Evolutionary conservation across 1,140 invertebrate species (phyloP), one percentile per base, ranked within the genome.

Genomic region (Drosophila nigromelanica): DNA sequence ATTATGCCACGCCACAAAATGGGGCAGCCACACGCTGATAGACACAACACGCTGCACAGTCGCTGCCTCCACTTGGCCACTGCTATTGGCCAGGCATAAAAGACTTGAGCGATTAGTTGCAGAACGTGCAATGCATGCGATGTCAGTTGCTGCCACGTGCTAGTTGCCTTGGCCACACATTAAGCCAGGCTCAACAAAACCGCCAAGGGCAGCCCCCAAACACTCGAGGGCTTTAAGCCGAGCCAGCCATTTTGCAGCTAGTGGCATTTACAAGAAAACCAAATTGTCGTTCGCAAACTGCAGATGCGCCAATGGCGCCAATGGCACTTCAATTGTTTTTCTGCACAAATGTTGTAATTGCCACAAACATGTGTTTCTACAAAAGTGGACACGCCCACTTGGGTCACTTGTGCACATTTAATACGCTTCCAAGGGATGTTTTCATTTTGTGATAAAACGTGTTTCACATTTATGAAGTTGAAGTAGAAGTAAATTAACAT

Each of bases 81-180:
- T 27, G 5, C 55, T 35, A 47, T 43, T 51, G 39, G 42, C 45
- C 42, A 35, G 81, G 64, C 81, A 86, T 87, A 87, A 86, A 87
- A 66, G 81, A 86, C 82, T 87, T 87, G 81, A 87, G 82, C 81
- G 81, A 86, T 86, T 86, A 86, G 81, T 76, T 87, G 78, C 62
- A 69, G 75, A 59, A 86, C 81, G 81, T 86, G 81, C 82, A 47
- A 18, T 81, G 81, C 81, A 86, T 86, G 78, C 76, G 62, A 83
- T 35, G 33, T 12, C 15, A 7, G 11, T 18, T 30, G 14, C 33
- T 3, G 77, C 80, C 73, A 85, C 80, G 80, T 79, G 68, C 69
- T 61, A 62, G 42, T 11, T 51, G 43, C 60, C 27, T 18, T 5
- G 33, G 7, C 56, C 68, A 30, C 27, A 68, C 64, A 71, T 47